Evolutionary conservation across 2,797 vertebrate species (phyloP).

Genomic region (Amblyopsis hoosieri): DNA sequence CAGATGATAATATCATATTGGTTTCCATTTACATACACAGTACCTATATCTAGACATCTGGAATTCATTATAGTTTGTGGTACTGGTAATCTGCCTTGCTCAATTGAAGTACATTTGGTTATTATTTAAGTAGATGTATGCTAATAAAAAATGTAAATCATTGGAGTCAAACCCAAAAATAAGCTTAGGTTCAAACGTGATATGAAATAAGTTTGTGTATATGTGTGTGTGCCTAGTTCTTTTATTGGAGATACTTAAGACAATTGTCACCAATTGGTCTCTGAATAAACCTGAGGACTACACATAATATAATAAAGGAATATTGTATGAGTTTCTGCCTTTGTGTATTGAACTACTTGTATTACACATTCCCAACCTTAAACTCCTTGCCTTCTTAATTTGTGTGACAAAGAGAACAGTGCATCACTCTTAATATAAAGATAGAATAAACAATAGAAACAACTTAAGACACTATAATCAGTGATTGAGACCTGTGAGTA

Average conservation of each 20-base stretch:
- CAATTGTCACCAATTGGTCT: slow-evolving; percentile 44
- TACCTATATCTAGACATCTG: slow-evolving; percentile 3
- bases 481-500: no score
- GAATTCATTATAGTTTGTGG: not conserved
- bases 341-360: not conserved
- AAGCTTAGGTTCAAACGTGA: slow-evolving; percentile 12
- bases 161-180: slow-evolving; percentile 5
- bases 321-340: slow-evolving; percentile 50
- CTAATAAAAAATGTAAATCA: not conserved
- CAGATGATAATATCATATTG: slow-evolving; percentile 8
- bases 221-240: slow-evolving; percentile 15
- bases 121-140: not conserved
- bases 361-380: not conserved
- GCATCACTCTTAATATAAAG: no score
- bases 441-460: no score
- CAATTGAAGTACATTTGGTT: not conserved
- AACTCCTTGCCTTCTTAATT: not conserved
- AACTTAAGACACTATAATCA: no score
- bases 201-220: slow-evolving; percentile 10
- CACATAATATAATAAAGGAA: slow-evolving; percentile 61
- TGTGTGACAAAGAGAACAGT: no score
- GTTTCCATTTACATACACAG: slow-evolving; percentile 17
- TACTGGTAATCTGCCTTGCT: no score
- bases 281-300: slow-evolving; percentile 57
- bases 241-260: slow-evolving; percentile 36